A percentile compares a stretch with the other conserved stretches of the same genome.
Evolutionary conservation across 2,797 vertebrate species (phyloP).

Genomic region (Mareca penelope): DNA sequence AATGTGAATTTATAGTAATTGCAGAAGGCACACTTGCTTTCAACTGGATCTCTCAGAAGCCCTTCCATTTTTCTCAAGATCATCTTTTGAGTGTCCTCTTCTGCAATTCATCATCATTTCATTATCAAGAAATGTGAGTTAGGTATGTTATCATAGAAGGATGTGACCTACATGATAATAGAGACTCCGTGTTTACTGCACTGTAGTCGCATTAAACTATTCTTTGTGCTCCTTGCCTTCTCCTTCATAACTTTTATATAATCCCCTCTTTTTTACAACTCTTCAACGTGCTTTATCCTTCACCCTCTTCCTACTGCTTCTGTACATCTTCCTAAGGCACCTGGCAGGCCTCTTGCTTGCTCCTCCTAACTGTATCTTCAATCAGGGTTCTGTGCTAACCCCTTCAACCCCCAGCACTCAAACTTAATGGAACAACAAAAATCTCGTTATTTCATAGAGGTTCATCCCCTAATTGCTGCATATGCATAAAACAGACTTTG

Average conservation of each 20-base stretch:
- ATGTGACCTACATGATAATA: constrained; percentile 48
- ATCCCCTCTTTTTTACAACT: neutral
- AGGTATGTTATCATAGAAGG: constrained; percentile 10
- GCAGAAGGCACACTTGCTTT: constrained; percentile 11
- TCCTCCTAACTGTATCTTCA: neutral
- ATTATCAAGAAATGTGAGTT: constrained; percentile 49
- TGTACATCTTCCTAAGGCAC: neutral
- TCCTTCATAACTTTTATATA: constrained; percentile 27
- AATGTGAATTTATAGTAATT: neutral
- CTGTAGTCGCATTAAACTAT: neutral
- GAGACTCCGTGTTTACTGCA: constrained; percentile 22
- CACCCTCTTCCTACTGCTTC: neutral
- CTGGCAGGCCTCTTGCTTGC: neutral
- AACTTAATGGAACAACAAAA: neutral
- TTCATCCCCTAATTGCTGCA: neutral
- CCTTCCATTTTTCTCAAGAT: constrained; percentile 25
- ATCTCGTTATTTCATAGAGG: neutral
- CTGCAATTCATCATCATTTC: constrained; percentile 56
- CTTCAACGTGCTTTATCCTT: neutral
- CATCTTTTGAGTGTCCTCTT: constrained; percentile 38
- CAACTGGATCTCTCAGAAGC: constrained; percentile 11
- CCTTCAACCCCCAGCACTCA: neutral
- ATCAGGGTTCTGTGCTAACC: neutral
- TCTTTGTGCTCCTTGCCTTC: neutral
- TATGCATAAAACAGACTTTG: neutral